These are phyloP conservation scores for Listronotus bonariensis DNA, from an alignment of 1,140 invertebrate genomes.

Conservation along the genomic window DNA sequence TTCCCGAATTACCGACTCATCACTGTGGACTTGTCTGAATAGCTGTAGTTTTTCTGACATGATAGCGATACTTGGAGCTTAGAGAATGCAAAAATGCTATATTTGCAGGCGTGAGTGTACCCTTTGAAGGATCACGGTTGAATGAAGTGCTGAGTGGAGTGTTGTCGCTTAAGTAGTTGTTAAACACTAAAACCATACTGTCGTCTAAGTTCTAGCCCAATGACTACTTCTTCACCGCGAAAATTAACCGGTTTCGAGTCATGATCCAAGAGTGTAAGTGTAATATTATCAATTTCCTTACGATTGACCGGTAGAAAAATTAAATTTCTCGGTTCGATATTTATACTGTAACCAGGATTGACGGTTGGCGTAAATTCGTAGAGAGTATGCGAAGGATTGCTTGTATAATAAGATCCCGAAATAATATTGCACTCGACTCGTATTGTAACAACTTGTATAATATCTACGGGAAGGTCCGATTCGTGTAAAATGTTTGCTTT, in stretches of 20 bases:
- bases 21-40: too few relatives aligned
- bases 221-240: slow-evolving; percentile 37
- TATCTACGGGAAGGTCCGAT: slow-evolving; percentile 38
- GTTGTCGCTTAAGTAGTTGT: slow-evolving; percentile 1
- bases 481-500: slow-evolving; percentile 19
- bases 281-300: slow-evolving; percentile 34
- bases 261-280: slow-evolving; percentile 39
- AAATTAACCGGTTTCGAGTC: slow-evolving; percentile 39
- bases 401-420: slow-evolving; percentile 30
- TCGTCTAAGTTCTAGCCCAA: slow-evolving; percentile 17
- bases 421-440: slow-evolving; percentile 37
- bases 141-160: too few relatives aligned
- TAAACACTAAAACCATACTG: slow-evolving; percentile 9
- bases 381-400: slow-evolving; percentile 30
- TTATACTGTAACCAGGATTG: slow-evolving; percentile 34
- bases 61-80: too few relatives aligned
- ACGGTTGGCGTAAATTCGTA: slow-evolving; percentile 36
- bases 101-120: too few relatives aligned
- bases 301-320: slow-evolving; percentile 35
- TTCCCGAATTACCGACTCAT: too few relatives aligned
- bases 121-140: too few relatives aligned
- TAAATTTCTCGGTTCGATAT: slow-evolving; percentile 27
- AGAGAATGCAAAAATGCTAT: too few relatives aligned
- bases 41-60: too few relatives aligned
- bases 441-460: slow-evolving; percentile 38